Conservation (phyloP, 2,888 invertebrate genomes). For the Hypomecis atomaria region DNA sequence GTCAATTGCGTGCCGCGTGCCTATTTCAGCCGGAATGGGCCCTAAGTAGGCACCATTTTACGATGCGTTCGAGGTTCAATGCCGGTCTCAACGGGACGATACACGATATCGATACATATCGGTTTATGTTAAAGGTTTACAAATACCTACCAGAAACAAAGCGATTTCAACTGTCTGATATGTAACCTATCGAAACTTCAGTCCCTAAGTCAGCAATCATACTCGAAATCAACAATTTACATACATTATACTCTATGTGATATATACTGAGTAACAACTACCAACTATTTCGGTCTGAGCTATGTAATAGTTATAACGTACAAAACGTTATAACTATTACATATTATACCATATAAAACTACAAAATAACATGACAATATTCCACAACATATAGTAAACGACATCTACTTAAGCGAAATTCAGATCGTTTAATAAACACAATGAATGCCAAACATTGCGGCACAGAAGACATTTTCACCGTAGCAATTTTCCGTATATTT, state of each 20-base stretch:
- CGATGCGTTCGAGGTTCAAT: slow-evolving; percentile 47
- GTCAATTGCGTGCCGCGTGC: slow-evolving; percentile 46
- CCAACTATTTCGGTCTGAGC: too few relatives aligned
- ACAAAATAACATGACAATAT: too few relatives aligned
- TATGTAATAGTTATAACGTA: too few relatives aligned
- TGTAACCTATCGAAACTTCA: neutral
- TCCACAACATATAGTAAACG: too few relatives aligned
- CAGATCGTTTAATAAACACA: neutral
- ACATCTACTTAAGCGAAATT: neutral
- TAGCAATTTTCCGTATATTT: slow-evolving; percentile 19
- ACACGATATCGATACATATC: slow-evolving; percentile 40
- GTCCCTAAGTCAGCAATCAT: too few relatives aligned
- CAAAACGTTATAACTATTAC: too few relatives aligned
- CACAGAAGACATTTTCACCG: slow-evolving; percentile 1
- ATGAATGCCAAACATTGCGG: neutral
- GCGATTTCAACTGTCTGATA: slow-evolving; percentile 9
- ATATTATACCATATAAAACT: too few relatives aligned
- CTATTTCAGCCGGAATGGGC: slow-evolving; percentile 45
- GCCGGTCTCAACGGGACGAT: slow-evolving; percentile 44
- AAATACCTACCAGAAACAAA: slow-evolving; percentile 17
- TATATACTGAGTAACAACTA: neutral
- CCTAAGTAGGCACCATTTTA: slow-evolving; percentile 46
- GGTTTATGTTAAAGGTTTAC: slow-evolving; percentile 29
- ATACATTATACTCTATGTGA: neutral
- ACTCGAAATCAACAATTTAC: neutral